Evolutionary conservation across 2,113 vertebrate species (phyloP).

Genomic region (Nicator chloris): DNA sequence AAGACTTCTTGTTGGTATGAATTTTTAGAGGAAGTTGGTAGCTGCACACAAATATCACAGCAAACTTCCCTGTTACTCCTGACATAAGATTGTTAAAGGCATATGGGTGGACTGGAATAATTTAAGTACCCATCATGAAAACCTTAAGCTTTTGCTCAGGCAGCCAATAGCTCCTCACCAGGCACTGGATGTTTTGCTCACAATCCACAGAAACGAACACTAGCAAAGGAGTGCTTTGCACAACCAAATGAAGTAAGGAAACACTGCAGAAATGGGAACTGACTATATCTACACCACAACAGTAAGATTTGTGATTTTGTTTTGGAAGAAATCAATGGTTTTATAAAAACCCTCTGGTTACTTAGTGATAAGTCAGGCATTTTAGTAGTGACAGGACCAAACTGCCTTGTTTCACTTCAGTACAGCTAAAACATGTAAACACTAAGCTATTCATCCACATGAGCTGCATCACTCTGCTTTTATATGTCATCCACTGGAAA

Average conservation of each 20-base stretch:
- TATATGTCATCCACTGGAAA: background rate
- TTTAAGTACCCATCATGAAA: background rate
- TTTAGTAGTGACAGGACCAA: background rate
- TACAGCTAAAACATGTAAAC: background rate
- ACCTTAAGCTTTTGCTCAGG: background rate
- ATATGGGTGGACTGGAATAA: background rate
- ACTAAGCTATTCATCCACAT: background rate
- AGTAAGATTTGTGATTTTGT: background rate
- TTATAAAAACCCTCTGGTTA: background rate
- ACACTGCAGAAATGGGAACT: background rate
- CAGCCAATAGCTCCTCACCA: background rate
- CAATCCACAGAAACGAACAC: background rate
- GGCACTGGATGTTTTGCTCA: background rate
- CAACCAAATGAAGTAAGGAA: background rate
- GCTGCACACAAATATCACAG: background rate
- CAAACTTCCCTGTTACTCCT: background rate
- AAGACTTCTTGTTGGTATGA: background rate
- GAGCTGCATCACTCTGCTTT: background rate
- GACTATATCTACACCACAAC: background rate
- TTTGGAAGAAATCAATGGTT: background rate
- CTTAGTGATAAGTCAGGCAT: background rate
- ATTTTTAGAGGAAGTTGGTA: background rate
- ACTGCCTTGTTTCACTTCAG: background rate
- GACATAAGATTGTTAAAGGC: background rate
- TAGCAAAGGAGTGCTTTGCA: background rate